Conservation (phyloP, 2,797 vertebrate genomes). For the Paratrypauchen microcephalus region DNA sequence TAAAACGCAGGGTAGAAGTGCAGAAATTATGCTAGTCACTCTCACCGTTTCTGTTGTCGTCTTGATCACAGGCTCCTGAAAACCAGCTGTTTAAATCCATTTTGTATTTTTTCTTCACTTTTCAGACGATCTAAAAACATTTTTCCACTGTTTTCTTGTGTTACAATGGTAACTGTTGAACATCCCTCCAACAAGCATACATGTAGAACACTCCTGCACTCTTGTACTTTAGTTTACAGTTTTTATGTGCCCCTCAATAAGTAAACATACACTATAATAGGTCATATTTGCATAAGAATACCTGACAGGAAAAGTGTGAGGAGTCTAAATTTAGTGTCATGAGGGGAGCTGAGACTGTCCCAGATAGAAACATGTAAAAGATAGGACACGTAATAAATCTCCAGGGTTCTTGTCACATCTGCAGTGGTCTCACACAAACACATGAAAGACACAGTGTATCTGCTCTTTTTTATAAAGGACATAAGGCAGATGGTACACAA, state of each 20-base stretch:
- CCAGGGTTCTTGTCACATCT: background rate
- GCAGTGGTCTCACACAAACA: slow-evolving; percentile 10
- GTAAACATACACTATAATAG: background rate
- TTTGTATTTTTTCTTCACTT: too few species aligned
- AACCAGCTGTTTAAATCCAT: too few species aligned
- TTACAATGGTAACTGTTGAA: too few species aligned
- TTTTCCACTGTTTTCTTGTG: too few species aligned
- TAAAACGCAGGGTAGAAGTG: too few species aligned
- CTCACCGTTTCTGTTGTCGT: too few species aligned
- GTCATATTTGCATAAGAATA: background rate
- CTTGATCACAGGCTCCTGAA: too few species aligned
- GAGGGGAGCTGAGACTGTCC: background rate
- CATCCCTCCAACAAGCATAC: too few species aligned
- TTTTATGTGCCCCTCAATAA: background rate
- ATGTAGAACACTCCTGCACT: background rate
- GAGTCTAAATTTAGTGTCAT: slow-evolving; percentile 6
- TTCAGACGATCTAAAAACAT: too few species aligned
- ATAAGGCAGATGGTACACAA: background rate
- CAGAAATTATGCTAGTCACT: too few species aligned
- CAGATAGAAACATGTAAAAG: background rate
- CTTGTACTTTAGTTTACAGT: background rate
- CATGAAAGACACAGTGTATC: background rate
- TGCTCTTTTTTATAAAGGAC: background rate
- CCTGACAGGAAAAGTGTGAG: background rate
- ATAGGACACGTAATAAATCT: slow-evolving; percentile 6